Evolutionary conservation across 2,113 vertebrate genomes (phyloP).

Genomic region (Hippocampus zosterae): DNA sequence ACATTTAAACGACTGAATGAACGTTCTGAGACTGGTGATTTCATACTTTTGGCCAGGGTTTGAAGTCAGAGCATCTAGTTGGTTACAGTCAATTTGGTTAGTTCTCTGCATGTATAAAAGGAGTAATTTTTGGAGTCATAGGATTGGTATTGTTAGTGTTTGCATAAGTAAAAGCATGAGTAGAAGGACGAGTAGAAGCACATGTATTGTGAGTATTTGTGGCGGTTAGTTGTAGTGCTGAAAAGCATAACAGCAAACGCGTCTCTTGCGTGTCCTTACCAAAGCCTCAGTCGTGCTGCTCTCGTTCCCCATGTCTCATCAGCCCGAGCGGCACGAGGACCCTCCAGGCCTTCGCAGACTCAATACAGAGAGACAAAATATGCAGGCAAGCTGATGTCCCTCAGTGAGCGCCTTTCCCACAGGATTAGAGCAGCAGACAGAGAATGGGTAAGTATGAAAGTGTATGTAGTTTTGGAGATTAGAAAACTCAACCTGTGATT

Average conservation of each 20-base stretch:
- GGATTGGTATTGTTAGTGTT: neutral
- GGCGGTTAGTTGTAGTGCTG: neutral
- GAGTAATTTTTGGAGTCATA: neutral
- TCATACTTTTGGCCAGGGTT: too few species aligned
- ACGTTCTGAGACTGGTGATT: too few species aligned
- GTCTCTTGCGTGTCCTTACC: constrained; percentile 62
- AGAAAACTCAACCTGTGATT: constrained; percentile 20
- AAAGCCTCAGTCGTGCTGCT: constrained; percentile 62
- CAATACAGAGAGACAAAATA: constrained; percentile 7
- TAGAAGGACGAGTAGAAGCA: neutral
- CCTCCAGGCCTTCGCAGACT: constrained; percentile 9
- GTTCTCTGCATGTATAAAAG: neutral
- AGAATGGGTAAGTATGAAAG: constrained; percentile 12
- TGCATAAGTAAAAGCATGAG: neutral
- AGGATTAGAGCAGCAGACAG: constrained; percentile 45
- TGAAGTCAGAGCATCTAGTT: too few species aligned
- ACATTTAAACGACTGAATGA: too few species aligned
- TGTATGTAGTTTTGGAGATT: constrained; percentile 38
- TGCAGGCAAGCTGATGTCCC: constrained; percentile 10
- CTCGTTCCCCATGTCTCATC: constrained; percentile 74
- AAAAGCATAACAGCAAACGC: constrained; percentile 17
- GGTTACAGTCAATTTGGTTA: constrained; percentile 27
- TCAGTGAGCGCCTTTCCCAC: constrained; percentile 19
- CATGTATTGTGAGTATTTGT: neutral
- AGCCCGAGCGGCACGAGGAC: constrained; percentile 29